phyloP scores from a whole-genome alignment of 2,797 vertebrate species.

The Onychomys arenicola region DNA sequence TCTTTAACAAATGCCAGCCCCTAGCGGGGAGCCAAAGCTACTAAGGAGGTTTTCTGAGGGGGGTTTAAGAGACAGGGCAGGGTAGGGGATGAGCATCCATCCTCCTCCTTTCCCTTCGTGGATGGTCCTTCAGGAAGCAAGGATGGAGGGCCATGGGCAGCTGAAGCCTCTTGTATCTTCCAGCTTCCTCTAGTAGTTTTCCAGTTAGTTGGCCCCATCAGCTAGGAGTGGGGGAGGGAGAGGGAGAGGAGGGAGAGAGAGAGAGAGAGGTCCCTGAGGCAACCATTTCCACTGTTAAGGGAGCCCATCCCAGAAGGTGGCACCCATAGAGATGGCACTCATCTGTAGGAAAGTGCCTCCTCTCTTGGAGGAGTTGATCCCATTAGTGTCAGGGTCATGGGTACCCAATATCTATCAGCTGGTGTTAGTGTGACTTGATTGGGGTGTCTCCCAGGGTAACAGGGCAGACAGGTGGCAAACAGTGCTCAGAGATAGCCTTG shows the following conservation, averaged over 20 bases:
- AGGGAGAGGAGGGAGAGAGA: neutral
- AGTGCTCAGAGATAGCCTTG: conserved; percentile 21
- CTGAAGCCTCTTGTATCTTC: neutral
- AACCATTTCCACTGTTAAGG: neutral
- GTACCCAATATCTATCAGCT: neutral
- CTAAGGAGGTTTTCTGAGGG: neutral
- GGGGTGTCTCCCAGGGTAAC: neutral
- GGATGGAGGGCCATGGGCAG: neutral
- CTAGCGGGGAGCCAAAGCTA: neutral
- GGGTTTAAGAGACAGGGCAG: neutral
- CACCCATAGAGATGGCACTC: neutral
- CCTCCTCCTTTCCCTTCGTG: neutral
- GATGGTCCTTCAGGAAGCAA: neutral
- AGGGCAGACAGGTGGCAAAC: neutral
- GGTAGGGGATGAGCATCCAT: neutral
- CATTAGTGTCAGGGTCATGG: neutral
- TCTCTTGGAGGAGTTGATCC: neutral
- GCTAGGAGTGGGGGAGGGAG: neutral
- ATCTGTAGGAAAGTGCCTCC: neutral
- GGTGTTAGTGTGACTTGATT: neutral
- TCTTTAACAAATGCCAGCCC: neutral
- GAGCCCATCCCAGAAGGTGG: neutral
- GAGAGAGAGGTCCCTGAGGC: neutral
- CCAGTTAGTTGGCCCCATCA: neutral
- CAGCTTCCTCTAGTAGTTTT: neutral